Conservation (phyloP, 2,888 invertebrate genomes). For the Drosophila trichaetosa region DNA sequence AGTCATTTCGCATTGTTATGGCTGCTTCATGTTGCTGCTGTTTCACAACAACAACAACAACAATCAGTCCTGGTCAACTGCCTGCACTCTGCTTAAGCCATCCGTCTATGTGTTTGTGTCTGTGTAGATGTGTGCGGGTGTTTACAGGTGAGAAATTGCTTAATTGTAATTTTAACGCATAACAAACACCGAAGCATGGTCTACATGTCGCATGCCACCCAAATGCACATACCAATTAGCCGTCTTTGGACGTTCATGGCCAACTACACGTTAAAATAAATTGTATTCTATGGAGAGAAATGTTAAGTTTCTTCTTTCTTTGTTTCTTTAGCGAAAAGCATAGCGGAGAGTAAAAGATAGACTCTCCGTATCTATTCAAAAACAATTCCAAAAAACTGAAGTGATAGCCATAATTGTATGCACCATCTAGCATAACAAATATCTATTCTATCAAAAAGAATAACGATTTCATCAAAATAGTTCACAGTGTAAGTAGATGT, state of each 20-base stretch:
- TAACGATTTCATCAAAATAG: background rate
- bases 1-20: conserved; percentile 76
- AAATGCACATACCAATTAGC: conserved; percentile 15
- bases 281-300: background rate
- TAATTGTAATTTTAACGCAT: conserved; percentile 78
- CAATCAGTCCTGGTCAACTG: conserved; percentile 41
- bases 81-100: conserved; percentile 27
- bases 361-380: background rate
- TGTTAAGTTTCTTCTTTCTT: background rate
- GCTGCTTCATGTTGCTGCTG: conserved; percentile 45
- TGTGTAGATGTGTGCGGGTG: conserved; percentile 31
- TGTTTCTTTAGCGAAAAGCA: too few relatives aligned
- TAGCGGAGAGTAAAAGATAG: background rate
- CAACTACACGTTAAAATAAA: conserved; percentile 6
- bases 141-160: conserved; percentile 80
- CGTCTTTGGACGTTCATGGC: conserved; percentile 37
- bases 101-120: conserved; percentile 2
- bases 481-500: background rate
- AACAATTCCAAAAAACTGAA: background rate
- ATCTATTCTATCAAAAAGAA: background rate
- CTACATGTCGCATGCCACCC: conserved; percentile 7
- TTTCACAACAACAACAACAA: conserved; percentile 2
- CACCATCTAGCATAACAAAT: background rate
- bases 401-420: background rate
- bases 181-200: conserved; percentile 40